phyloP scores from a whole-genome alignment of 2,113 vertebrate species.

The Illadopsis cleaveri region DNA sequence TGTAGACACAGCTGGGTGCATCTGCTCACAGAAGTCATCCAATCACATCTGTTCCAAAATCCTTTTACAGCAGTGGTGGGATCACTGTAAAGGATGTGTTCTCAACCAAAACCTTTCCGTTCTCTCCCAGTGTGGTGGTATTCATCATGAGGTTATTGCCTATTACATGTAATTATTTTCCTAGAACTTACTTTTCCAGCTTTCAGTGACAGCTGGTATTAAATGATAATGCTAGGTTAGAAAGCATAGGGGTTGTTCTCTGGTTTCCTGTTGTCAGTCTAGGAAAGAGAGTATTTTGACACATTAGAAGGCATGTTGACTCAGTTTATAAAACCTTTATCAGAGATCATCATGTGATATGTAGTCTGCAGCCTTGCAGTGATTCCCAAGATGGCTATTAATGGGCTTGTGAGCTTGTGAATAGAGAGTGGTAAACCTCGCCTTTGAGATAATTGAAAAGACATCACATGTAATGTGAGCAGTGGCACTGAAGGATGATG shows the following conservation, averaged over 20 bases:
- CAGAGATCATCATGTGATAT: background rate
- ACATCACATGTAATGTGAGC: conserved; percentile 29
- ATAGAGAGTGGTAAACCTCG: conserved; percentile 33
- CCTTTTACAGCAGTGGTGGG: background rate
- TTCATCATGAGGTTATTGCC: background rate
- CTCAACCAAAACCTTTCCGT: background rate
- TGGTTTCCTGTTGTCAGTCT: background rate
- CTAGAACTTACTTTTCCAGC: background rate
- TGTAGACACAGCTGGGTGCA: background rate
- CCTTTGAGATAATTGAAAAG: conserved; percentile 56
- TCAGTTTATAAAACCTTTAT: conserved; percentile 22
- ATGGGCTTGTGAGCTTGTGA: conserved; percentile 50
- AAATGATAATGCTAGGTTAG: conserved; percentile 44
- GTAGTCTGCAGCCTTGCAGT: background rate
- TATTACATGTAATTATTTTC: background rate
- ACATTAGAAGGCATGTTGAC: conserved; percentile 1
- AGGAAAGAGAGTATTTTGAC: conserved; percentile 47
- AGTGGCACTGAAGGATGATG: background rate
- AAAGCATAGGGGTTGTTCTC: background rate
- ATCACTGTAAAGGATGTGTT: background rate
- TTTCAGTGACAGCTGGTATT: conserved; percentile 11
- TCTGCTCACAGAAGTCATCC: background rate
- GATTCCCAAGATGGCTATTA: conserved; percentile 50
- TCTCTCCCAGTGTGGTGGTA: background rate
- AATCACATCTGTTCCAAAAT: background rate